Percentiles rank a stretch among this genome's conserved stretches.
Evolutionary conservation across 2,888 invertebrate genomes (phyloP).

Genomic region (Panorpa germanica): DNA sequence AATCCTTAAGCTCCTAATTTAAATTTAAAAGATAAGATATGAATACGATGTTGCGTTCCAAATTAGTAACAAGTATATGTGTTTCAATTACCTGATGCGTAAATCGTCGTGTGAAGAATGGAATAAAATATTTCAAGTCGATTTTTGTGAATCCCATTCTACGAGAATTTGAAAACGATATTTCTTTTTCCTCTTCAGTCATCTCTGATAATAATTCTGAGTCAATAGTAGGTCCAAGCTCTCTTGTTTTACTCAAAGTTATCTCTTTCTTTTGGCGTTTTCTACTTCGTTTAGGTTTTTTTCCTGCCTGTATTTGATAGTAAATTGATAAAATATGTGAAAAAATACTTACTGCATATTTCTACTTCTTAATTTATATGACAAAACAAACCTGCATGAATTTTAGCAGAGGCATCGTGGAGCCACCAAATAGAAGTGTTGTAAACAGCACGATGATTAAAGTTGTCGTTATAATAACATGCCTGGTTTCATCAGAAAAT

Average conservation of each 20-base stretch:
- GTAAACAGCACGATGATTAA: conserved; percentile 95
- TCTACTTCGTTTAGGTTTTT: conserved; percentile 18
- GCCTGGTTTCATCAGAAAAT: conserved; percentile 82
- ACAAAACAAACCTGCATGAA: conserved; percentile 49
- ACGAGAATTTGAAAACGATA: conserved; percentile 56
- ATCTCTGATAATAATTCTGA: conserved; percentile 85
- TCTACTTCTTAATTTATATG: not conserved
- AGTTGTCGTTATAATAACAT: conserved; percentile 94
- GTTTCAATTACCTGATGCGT: conserved; percentile 59
- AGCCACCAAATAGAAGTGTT: conserved; percentile 86
- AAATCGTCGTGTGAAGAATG: conserved; percentile 89
- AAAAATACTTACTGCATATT: too few species aligned
- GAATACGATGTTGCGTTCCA: not conserved
- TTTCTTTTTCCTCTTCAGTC: conserved; percentile 85
- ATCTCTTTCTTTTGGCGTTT: conserved; percentile 60
- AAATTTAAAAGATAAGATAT: conserved; percentile 10
- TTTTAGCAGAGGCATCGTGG: conserved; percentile 93
- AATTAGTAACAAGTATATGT: not conserved
- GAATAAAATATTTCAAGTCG: conserved; percentile 85
- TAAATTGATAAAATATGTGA: too few species aligned
- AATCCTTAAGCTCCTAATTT: conserved; percentile 79
- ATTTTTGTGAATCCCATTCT: conserved; percentile 77
- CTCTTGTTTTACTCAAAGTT: conserved; percentile 91
- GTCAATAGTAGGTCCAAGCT: conserved; percentile 92
- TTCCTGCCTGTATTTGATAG: too few species aligned